phyloP scores from a whole-genome alignment of 2,113 vertebrate genomes.

The Apaloderma vittatum region DNA sequence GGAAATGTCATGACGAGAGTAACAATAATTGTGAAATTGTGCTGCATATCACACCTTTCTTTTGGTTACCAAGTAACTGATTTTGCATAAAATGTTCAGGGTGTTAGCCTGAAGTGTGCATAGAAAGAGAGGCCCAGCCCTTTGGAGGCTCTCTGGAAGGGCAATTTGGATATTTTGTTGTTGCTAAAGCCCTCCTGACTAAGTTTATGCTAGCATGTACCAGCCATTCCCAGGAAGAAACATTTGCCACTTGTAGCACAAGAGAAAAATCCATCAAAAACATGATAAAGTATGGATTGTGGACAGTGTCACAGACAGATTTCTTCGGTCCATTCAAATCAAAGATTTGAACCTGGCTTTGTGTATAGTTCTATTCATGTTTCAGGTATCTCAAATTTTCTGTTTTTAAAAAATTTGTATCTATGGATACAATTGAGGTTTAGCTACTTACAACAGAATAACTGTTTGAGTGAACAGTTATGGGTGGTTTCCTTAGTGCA shows the following conservation, averaged over 20 bases:
- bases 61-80: neutral
- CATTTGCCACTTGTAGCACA: neutral
- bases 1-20: neutral
- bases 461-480: neutral
- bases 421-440: neutral
- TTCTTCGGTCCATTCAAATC: neutral
- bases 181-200: neutral
- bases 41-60: neutral
- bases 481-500: neutral
- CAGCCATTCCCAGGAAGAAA: neutral
- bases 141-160: neutral
- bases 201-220: neutral
- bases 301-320: neutral
- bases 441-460: neutral
- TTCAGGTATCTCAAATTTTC: neutral
- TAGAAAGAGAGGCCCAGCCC: neutral
- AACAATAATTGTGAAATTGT: neutral
- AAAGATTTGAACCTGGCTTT: neutral
- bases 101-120: neutral
- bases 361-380: neutral
- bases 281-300: neutral
- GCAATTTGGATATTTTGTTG: neutral
- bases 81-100: neutral
- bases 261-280: neutral
- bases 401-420: neutral